These are phyloP conservation scores for Lepidonotus clava DNA, from an alignment of 2,888 invertebrate genomes.

Conservation along the genomic window DNA sequence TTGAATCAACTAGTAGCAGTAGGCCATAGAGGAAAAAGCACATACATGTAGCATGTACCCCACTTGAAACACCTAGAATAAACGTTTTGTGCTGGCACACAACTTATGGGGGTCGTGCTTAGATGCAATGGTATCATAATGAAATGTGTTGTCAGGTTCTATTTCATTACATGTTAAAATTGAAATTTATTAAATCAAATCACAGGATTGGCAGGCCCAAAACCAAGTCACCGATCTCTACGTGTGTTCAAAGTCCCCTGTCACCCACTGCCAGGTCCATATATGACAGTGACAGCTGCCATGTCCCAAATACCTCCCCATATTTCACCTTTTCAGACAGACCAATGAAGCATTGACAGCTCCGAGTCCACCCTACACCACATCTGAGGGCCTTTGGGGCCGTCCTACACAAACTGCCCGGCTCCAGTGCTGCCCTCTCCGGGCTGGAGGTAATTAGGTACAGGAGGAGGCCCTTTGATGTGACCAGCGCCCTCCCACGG, in stretches of 20 bases:
- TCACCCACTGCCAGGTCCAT: neutral
- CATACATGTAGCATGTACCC: too few species aligned
- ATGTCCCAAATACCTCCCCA: neutral
- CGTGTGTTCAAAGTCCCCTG: neutral
- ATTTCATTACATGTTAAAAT: too few species aligned
- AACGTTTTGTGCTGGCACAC: too few species aligned
- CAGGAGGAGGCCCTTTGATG: neutral
- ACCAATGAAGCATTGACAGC: constrained; percentile 39
- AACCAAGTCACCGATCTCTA: too few species aligned
- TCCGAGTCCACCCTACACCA: neutral
- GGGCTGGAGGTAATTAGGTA: neutral
- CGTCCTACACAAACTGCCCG: neutral
- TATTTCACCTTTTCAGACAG: neutral
- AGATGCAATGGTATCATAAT: too few species aligned
- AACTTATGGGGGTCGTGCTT: too few species aligned
- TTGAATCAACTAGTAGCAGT: too few species aligned
- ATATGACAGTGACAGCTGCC: constrained; percentile 29
- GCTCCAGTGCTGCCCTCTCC: neutral
- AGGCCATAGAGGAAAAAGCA: too few species aligned
- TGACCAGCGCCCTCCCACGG: neutral
- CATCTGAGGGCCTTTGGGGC: neutral
- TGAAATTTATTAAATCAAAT: too few species aligned
- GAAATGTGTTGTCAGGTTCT: too few species aligned
- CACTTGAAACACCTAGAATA: too few species aligned
- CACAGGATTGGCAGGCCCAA: too few species aligned